Percentiles rank a stretch among this genome's conserved stretches.
These are phyloP conservation scores for Sylvilagus bachmani DNA, from an alignment of 2,113 vertebrate genomes.

Conservation along the genomic window DNA sequence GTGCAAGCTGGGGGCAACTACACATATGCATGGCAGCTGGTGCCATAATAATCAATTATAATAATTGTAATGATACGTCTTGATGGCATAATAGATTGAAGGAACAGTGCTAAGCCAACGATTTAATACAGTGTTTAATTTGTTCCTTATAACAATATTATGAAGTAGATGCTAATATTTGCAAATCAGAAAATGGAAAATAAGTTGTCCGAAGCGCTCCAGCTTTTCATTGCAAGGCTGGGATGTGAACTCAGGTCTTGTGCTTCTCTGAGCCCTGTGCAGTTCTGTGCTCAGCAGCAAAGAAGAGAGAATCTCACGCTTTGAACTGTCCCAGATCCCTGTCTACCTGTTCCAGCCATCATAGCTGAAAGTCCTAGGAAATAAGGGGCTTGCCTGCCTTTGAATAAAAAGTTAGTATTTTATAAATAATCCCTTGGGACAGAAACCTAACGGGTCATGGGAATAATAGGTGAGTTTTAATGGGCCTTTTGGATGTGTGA, in stretches of 20 bases:
- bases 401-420: constrained; percentile 41
- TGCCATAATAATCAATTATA: neutral
- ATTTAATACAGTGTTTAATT: neutral
- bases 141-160: neutral
- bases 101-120: neutral
- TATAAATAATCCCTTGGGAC: constrained; percentile 3
- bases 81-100: neutral
- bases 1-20: neutral
- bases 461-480: constrained; percentile 49
- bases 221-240: neutral
- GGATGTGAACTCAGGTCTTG: neutral
- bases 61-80: neutral
- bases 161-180: neutral
- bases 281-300: neutral
- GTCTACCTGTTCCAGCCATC: neutral
- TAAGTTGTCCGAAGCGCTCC: neutral
- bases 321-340: neutral
- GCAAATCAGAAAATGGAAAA: neutral
- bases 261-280: neutral
- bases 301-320: no score
- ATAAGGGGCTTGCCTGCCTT: neutral
- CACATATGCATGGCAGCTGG: neutral
- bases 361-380: neutral
- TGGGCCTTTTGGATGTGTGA: neutral
- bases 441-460: neutral